Evolutionary conservation across 92 coral and sea anemone species (phyloP).

Genomic region (Ricordea florida): DNA sequence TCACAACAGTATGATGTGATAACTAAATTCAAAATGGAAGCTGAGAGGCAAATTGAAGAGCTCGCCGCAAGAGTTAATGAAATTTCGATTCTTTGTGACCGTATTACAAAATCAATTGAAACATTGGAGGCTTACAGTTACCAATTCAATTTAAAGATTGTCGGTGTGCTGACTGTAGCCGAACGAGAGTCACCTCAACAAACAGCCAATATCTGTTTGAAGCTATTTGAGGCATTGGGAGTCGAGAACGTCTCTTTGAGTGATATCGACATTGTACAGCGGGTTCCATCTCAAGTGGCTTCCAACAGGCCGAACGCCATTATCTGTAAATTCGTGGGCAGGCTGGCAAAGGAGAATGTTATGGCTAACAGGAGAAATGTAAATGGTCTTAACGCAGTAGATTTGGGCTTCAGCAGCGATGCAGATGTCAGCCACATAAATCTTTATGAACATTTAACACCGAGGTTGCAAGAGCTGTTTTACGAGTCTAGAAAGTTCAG

Average conservation of each 20-base stretch:
- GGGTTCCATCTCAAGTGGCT: conserved; percentile 22
- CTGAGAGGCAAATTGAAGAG: not conserved
- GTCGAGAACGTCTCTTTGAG: conserved; percentile 4
- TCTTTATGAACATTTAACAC: conserved; percentile 17
- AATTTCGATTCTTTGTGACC: conserved; percentile 7
- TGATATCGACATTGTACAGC: conserved; percentile 39
- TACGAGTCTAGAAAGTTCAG: conserved; percentile 12
- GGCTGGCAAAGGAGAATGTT: conserved; percentile 43
- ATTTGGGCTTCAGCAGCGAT: conserved; percentile 6
- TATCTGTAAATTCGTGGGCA: conserved; percentile 36
- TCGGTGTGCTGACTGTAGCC: not conserved
- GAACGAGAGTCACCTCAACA: conserved; percentile 1
- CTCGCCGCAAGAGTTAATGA: not conserved
- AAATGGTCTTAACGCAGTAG: not conserved
- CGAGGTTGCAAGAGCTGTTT: conserved; percentile 28
- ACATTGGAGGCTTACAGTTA: not conserved
- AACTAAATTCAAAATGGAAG: not conserved
- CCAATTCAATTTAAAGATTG: conserved; percentile 4
- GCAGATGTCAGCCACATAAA: conserved; percentile 16
- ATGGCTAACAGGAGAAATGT: not conserved
- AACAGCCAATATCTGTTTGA: not conserved
- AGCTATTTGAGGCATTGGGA: conserved; percentile 11
- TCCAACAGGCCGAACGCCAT: conserved; percentile 35
- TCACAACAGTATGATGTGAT: no score
- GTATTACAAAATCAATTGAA: conserved; percentile 1